Percentiles rank a stretch among this genome's conserved stretches.
Conservation (phyloP, 1,140 invertebrate species). For the Meloidogyne chitwoodi region DNA sequence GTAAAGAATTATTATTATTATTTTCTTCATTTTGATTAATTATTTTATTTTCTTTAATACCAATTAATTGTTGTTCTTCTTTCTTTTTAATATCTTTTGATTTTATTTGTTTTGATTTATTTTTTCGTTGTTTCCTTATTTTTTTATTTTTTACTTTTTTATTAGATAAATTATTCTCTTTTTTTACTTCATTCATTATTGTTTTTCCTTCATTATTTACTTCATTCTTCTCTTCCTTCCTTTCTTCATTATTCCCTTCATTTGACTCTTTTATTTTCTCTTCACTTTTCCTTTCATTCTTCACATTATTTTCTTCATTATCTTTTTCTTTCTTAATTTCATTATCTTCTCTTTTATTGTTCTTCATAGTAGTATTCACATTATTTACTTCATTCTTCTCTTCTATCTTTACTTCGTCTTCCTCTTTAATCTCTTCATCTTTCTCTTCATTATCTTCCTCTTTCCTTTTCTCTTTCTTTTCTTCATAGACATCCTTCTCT, state of each 20-base stretch:
- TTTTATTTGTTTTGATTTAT: no score
- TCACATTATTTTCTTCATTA: conserved; percentile 1
- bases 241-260: not conserved
- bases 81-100: no score
- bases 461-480: not conserved
- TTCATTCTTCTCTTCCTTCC: not conserved
- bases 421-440: not conserved
- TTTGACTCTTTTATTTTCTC: not conserved
- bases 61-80: no score
- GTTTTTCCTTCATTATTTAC: not conserved
- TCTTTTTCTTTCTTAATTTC: not conserved
- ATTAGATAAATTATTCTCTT: no score
- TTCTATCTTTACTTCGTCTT: not conserved
- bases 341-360: not conserved
- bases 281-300: not conserved
- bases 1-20: not conserved
- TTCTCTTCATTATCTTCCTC: not conserved
- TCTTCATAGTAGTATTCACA: no score
- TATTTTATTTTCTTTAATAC: no score
- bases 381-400: not conserved
- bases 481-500: not conserved
- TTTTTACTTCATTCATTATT: not conserved
- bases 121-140: not conserved
- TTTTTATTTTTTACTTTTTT: not conserved
- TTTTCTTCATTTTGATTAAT: no score